Conservation (phyloP, 2,113 vertebrate species). For the Sinocyclocheilus anophthalmus region DNA sequence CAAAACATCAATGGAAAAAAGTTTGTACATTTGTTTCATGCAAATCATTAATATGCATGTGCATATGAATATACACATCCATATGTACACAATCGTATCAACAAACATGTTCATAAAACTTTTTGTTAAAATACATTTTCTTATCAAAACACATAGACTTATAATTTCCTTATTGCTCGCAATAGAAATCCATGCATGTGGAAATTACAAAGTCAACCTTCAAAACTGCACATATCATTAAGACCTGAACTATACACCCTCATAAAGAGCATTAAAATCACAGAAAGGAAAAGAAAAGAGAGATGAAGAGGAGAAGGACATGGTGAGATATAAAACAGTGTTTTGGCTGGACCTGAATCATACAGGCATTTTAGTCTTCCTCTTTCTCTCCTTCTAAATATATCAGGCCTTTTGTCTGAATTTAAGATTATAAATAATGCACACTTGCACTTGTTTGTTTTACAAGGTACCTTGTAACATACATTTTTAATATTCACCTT, state of each 20-base stretch:
- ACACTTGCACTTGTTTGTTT: slow-evolving; percentile 10
- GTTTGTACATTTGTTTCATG: slow-evolving; percentile 63
- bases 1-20: slow-evolving; percentile 47
- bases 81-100: slow-evolving; percentile 67
- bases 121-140: slow-evolving; percentile 61
- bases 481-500: background rate
- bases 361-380: background rate
- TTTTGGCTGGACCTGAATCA: background rate
- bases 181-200: slow-evolving; percentile 75
- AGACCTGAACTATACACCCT: slow-evolving; percentile 47
- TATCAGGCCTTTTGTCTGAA: background rate
- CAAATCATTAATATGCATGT: slow-evolving; percentile 74
- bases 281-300: slow-evolving; percentile 5
- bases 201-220: slow-evolving; percentile 67
- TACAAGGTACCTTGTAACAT: slow-evolving; percentile 4
- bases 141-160: slow-evolving; percentile 64
- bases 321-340: slow-evolving; percentile 8
- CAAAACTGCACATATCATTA: slow-evolving; percentile 73
- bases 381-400: slow-evolving; percentile 8
- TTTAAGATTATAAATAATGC: slow-evolving; percentile 14
- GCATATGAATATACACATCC: slow-evolving; percentile 62
- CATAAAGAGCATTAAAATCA: slow-evolving; percentile 43
- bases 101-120: slow-evolving; percentile 71
- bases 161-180: slow-evolving; percentile 74
- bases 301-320: slow-evolving; percentile 29